Evolutionary conservation across 2,888 invertebrate species (phyloP), one percentile per base, ranked within the genome.

Genomic region (Stegana nigrithorax): DNA sequence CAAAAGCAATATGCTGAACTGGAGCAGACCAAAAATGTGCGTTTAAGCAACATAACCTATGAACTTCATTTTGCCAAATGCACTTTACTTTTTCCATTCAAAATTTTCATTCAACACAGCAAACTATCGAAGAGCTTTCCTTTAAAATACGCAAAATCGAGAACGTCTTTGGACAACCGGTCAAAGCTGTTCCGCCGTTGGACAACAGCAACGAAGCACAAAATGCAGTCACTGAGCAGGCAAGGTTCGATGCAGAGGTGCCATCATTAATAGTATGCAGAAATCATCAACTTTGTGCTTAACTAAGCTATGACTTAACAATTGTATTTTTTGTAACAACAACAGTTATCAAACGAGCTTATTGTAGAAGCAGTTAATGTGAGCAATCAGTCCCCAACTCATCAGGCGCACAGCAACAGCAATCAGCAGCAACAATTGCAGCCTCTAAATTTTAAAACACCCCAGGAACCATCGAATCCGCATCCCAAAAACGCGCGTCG

Each of bases 1-100:
- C 42, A 26, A 7, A 25, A 62, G 12, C 67, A 71, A 36, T 68
- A 64, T 47, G 39, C 27, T 10, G 26, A 17, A 12, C 14, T 70
- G 45, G 70, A 68, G 57, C 59, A 69, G 26, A 65, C 63, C 5
- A 72, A 72, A 63, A 69, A 70, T 62, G 72, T 72, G 63, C 62
- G 42, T 25, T 51, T 7, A 47, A 19, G 7, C 10, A 19, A 10
- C 8, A 8, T 19, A n/a, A n/a, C n/a, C n/a, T n/a, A n/a, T n/a
- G n/a, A n/a, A n/a, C n/a, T n/a, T n/a, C n/a, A n/a, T n/a, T n/a
- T n/a, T n/a, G n/a, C n/a, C n/a, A n/a, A n/a, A n/a, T n/a, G n/a
- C n/a, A n/a, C n/a, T n/a, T n/a, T n/a, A n/a, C n/a, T n/a, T n/a
- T n/a, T n/a, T n/a, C n/a, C n/a, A 12, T 21, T 6, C 14, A 14